Percentiles rank a stretch among this genome's conserved stretches.
Conservation (phyloP, 2,113 vertebrate species). For the Lipotes vexillifer region DNA sequence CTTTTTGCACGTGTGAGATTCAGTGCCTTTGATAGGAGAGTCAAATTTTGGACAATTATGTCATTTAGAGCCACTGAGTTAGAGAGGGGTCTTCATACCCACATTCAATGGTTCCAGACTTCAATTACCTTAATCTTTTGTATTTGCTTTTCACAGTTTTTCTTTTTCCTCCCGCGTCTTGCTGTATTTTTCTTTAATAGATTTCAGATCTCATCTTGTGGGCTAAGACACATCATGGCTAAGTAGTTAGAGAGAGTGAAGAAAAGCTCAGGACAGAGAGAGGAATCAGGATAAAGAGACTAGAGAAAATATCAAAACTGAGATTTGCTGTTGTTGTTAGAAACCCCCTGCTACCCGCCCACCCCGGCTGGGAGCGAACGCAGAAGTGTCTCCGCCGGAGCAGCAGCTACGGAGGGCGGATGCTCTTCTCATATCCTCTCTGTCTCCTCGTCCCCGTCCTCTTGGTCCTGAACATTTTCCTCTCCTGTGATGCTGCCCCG, state of each 20-base stretch:
- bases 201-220: neutral
- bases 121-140: neutral
- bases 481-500: accelerated
- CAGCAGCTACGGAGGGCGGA: too few species aligned
- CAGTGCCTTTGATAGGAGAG: neutral
- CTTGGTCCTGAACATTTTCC: too few species aligned
- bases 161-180: neutral
- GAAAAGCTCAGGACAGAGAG: neutral
- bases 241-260: neutral
- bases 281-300: neutral
- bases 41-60: neutral
- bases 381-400: too few species aligned
- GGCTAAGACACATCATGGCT: neutral
- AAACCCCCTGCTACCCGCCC: too few species aligned
- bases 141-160: neutral
- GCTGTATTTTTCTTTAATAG: neutral
- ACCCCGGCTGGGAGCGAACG: too few species aligned
- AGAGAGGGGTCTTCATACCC: neutral
- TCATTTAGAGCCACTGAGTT: neutral
- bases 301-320: neutral
- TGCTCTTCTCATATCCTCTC: accelerated
- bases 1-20: neutral
- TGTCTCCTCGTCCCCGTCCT: accelerated
- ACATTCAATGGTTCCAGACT: neutral
- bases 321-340: neutral